These are phyloP conservation scores for Coluber constrictor DNA, from an alignment of 2,797 vertebrate species.

Conservation along the genomic window DNA sequence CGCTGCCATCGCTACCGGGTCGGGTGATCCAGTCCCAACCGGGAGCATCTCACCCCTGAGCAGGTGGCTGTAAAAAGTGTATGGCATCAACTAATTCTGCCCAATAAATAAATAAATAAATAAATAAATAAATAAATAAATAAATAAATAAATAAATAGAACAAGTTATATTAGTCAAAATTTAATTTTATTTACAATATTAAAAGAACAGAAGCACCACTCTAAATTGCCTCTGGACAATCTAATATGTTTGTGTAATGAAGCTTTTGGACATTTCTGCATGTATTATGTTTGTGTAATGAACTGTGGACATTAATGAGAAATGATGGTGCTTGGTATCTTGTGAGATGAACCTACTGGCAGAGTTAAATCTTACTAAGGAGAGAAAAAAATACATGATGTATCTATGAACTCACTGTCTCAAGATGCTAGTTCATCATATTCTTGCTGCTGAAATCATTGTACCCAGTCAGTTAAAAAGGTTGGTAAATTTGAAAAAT, in stretches of 20 bases:
- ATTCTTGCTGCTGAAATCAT: neutral
- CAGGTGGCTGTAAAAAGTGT: neutral
- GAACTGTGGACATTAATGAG: slow-evolving; percentile 8
- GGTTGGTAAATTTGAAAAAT: slow-evolving; percentile 1
- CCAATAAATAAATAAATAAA: neutral
- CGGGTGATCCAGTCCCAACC: no score
- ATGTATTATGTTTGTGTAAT: slow-evolving; percentile 32
- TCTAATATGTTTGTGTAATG: slow-evolving; percentile 4
- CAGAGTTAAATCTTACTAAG: neutral
- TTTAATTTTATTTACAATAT: neutral
- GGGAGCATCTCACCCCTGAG: no score
- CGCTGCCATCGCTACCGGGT: no score
- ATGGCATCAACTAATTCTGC: neutral
- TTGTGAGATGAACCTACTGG: neutral
- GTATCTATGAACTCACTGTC: neutral
- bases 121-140: neutral
- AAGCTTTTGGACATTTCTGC: slow-evolving; percentile 19
- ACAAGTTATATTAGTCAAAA: neutral
- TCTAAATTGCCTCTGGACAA: slow-evolving; percentile 1
- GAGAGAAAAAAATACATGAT: neutral
- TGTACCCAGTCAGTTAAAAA: neutral
- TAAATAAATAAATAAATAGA: neutral
- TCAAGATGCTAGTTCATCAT: neutral
- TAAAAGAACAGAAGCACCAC: neutral
- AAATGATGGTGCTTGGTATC: slow-evolving; percentile 4